Base-by-base conservation (phyloP, 2,113 vertebrate genomes). In the Peromyscus maniculatus region DNA sequence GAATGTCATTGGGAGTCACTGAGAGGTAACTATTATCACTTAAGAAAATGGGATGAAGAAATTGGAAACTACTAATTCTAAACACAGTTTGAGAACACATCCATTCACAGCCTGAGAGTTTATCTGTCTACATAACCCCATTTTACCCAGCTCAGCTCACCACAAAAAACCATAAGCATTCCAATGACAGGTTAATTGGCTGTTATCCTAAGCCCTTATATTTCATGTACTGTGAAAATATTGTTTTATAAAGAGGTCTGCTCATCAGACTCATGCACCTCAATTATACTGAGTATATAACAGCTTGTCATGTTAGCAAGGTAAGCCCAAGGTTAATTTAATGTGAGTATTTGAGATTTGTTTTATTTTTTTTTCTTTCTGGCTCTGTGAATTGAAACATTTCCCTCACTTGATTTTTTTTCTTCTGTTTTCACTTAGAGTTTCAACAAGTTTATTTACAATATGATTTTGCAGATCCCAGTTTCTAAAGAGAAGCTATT, bases 251-350 rank as follows among this genome's bases (percentile, higher is more conserved):
- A 97, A 93, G 95, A 71, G 1, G 0, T 93, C 80, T 97, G 55
- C 80, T 95, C 97, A 94, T 92, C 46, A 93, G 97, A 97, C 90
- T 28, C 43, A 2, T 95, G 24, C n/a, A 71, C 91, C 80, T 97
- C 93, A 97, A 97, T 97, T 96, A 80, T 95, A 88, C 94, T 98
- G 98, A 97, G 96, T 96, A 96, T 97, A 97, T 96, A 79, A 95
- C 4, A 12, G 78, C 55, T 97, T 86, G 95, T 96, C 75, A 98
- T 94, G 94, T 97, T 93, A 97, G 84, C 94, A 97, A 64, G 72
- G 93, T 90, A 98, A 96, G 98, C 62, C 72, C 91, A 95, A 95
- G 93, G n/a, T 83, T 93, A 95, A 95, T 96, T 97, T 97, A 97
- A 98, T 93, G 64, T 97, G 96, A 92, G 69, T 92, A 94, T 97